Base-by-base conservation (phyloP, 2,113 vertebrate genomes). In the Coryphaenoides rupestris region DNA sequence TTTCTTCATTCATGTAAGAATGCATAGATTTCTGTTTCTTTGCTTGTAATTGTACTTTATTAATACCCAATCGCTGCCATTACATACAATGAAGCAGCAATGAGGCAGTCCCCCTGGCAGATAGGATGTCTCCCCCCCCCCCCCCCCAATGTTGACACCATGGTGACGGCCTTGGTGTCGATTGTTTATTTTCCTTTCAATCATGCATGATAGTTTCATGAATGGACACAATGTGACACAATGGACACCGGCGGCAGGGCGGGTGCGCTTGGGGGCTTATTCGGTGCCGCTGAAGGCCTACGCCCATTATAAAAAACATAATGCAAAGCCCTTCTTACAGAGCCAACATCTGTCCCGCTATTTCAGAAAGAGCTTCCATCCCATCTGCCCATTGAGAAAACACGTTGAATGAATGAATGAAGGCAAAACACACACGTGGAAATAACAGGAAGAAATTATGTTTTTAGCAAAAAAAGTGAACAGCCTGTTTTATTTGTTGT, bases 291-390 rank as follows among this genome's bases (percentile, higher is more conserved):
- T 58, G 23, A n/a, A n/a, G n/a, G n/a, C n/a, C n/a, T 50, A 40
- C 21, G 52, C 58, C 58, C 66, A n/a, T n/a, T n/a, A n/a, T n/a
- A n/a, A n/a, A n/a, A 65, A 49, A 72, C 22, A 70, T 77, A 71
- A 81, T 81, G 58, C 64, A 77, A 74, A 85, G 70, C 72, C 74
- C 69, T 59, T 74, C 68, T 74, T 68, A 53, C 55, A 71, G 60
- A 62, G 23, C 60, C 50, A 88, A 88, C 82, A 89, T 90, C 84
- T 88, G 83, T 64, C 76, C 23, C 66, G 65, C 70, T 76, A 84
- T 84, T 87, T 79, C 76, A 73, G 65, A 57, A 66, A 17, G n/a
- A 78, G 67, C 74, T n/a, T 77, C 55, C 54, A 33, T 53, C n/a
- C 80, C 84, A 86, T 83, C 85, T 86, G 86, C 69, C 76, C 75